Base-by-base conservation (phyloP, 2,888 invertebrate genomes). In the Aphrophora alni region DNA sequence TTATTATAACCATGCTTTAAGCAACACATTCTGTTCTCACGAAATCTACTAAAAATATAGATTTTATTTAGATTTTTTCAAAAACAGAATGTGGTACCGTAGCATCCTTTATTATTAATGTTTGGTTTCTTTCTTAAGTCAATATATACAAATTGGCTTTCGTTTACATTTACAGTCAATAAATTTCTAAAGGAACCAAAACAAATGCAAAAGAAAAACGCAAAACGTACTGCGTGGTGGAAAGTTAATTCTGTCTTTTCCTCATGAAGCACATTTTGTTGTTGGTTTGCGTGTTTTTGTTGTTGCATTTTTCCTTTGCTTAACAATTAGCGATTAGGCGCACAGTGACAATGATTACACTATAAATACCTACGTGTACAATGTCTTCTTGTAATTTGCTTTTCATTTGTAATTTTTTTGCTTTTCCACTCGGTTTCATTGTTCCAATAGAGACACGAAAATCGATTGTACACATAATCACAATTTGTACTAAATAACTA, bases 401-500 rank as follows among this genome's bases (percentile, higher is more conserved):
- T 59, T 59, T 59, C 59, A 21, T 59, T 59, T 14, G 8, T 21
- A 59, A 7, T 59, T 12, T 59, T 14, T 44, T 44, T 44, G 21
- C 59, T 21, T 59, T 59, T 59, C 59, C 59, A 59, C 59, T 59
- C 59, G 59, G 59, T 21, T 59, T n/a, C 21, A 59, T 21, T 59
- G 59, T 21, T 3, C 33, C 14, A 33, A 33, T 44, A 7, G n/a
- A 59, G 2, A 59, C 59, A 21, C 3, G 10, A 59, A 59, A 59
- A 44, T 21, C 59, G n/a, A 21, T 21, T 59, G 59, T 59, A 59
- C 59, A 59, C 59, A 59, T 44, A 59, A 59, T 21, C 59, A 59
- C 59, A 59, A 21, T 59, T 59, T 59, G 59, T 59, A 59, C 59
- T 59, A 59, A 21, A 59, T 59, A 59, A 59, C 59, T 59, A 59